phyloP scores from a whole-genome alignment of 2,113 vertebrate species.

The Notarius lentiginosus region DNA sequence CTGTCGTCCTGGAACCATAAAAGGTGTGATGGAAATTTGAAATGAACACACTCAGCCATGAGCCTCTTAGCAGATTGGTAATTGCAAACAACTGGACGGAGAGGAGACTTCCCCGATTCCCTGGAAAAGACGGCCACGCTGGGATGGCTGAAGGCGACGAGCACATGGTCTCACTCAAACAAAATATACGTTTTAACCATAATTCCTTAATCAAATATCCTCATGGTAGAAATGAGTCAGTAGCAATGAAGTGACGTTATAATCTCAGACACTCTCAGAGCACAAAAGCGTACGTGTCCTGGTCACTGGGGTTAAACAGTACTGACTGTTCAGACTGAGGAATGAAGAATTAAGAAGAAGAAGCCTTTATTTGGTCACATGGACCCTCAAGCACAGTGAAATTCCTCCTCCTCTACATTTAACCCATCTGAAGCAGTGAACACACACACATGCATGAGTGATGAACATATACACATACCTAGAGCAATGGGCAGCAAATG shows the following conservation, averaged over 20 bases:
- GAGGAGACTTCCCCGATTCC: conserved; percentile 30
- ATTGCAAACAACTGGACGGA: conserved; percentile 77
- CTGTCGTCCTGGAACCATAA: conserved; percentile 62
- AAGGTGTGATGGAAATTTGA: conserved; percentile 81
- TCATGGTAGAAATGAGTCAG: no score
- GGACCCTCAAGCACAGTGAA: no score
- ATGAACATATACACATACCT: no score
- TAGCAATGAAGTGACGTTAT: background rate
- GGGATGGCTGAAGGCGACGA: conserved; percentile 67
- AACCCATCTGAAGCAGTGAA: no score
- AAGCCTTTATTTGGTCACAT: no score
- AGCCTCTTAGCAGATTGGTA: conserved; percentile 77
- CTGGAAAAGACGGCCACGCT: conserved; percentile 73
- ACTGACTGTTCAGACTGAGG: background rate
- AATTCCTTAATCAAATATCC: background rate
- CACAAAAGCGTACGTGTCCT: background rate
- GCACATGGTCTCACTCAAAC: conserved; percentile 62
- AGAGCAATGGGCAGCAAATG: no score
- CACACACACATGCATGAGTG: no score
- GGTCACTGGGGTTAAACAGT: background rate
- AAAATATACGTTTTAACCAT: background rate
- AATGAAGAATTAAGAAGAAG: no score
- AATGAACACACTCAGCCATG: conserved; percentile 79
- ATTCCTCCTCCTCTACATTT: no score
- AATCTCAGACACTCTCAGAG: background rate